Base-by-base conservation (phyloP, 2,113 vertebrate species). In the Petromus typicus region DNA sequence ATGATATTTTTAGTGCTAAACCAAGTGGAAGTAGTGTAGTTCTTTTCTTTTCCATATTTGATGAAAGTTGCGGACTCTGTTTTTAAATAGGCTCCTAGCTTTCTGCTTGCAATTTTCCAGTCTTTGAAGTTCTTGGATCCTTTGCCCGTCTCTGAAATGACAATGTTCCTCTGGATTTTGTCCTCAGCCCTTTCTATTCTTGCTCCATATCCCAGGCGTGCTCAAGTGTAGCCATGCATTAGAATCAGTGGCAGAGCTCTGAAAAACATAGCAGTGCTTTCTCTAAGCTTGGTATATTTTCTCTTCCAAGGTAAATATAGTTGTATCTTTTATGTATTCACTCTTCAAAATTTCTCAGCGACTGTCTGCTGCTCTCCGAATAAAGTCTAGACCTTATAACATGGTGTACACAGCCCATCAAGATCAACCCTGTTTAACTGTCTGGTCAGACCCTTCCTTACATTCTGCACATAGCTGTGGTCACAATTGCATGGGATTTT, bases 71-170 rank as follows among this genome's bases (percentile, higher is more conserved):
- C 16, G 32, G 6, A 34, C 48, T 79, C 37, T 67, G 8, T 80
- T 71, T 67, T 87, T 86, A 51, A 76, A 0, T n/a, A 17, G 20
- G 23, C 16, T 22, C 20, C 64, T 81, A 14, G 25, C 4, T 48
- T 7, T 48, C 76, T 61, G 56, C 48, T 61, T 86, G 9, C 30
- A 32, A 22, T 57, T 48, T 89, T 5, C 81, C n/a, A 56, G 18
- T 93, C 87, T 89, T 61, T 89, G 76, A 93, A 66, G 59, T 89
- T 66, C 92, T 73, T 32, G 11, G 11, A 79, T 80, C 27, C 54
- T 87, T 56, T 83, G 40, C 25, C 17, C 5, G 22, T 48, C 51
- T 63, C 59, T 40, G 51, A 88, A 87, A 57, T 37, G 85, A 25
- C 13, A 37, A 32, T 4, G 20, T 56, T 40, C 59, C 27, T n/a